phyloP scores from a whole-genome alignment of 30 jellyfish, hydroid and myxozoan species.

The Pelagia noctiluca region DNA sequence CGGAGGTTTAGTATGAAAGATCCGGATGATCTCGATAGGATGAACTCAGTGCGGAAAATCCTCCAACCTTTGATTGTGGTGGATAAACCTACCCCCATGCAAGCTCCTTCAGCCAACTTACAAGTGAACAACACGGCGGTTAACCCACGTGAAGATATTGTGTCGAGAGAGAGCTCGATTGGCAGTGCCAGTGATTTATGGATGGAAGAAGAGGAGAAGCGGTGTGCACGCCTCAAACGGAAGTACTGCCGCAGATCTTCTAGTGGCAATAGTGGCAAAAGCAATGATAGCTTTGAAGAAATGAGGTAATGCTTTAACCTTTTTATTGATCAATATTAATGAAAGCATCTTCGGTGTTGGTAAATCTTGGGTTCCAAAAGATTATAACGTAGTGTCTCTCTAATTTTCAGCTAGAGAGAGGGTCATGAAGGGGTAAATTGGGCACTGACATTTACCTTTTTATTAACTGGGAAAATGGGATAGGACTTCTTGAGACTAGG shows the following conservation, averaged over 20 bases:
- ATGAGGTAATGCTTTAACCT: no score
- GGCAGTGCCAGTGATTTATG: constrained; percentile 78
- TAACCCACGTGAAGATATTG: neutral
- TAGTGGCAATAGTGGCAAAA: constrained; percentile 51
- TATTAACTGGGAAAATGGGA: no score
- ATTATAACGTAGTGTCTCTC: no score
- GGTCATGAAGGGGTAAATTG: no score
- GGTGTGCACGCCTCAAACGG: neutral
- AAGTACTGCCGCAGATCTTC: constrained; percentile 42
- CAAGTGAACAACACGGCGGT: neutral
- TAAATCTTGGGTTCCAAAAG: no score
- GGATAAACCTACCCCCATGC: constrained; percentile 52
- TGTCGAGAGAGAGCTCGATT: constrained; percentile 67
- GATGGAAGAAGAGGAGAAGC: constrained; percentile 63
- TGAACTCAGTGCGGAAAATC: constrained; percentile 31
- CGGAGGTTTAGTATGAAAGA: constrained; percentile 18
- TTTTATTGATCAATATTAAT: no score
- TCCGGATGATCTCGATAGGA: constrained; percentile 6
- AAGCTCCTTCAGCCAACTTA: constrained; percentile 2
- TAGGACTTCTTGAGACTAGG: no score
- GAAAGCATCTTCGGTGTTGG: no score
- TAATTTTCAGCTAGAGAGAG: no score
- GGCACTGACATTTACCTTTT: no score
- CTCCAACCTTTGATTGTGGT: constrained; percentile 44
- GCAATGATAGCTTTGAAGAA: constrained; percentile 43